Conservation (phyloP, 2,888 invertebrate species). For the Tetanocera ferruginea region DNA sequence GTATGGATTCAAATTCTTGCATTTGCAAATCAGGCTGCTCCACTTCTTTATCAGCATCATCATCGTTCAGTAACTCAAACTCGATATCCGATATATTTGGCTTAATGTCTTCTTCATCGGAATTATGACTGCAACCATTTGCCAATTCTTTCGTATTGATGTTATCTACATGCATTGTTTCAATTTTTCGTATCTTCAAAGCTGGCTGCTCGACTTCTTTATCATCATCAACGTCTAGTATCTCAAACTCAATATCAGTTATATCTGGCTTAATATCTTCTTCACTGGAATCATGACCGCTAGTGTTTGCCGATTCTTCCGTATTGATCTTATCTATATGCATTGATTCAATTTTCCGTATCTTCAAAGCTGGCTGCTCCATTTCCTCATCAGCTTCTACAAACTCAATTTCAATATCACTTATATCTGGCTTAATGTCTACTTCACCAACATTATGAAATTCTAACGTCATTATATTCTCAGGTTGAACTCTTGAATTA, state of each 20-base stretch:
- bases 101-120: conserved; percentile 44
- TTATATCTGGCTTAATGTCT: conserved; percentile 16
- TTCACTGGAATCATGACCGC: conserved; percentile 51
- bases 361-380: conserved; percentile 52
- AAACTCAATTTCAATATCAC: conserved; percentile 32
- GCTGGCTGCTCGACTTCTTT: conserved; percentile 47
- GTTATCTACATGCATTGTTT: conserved; percentile 38
- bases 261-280: conserved; percentile 22
- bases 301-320: conserved; percentile 29
- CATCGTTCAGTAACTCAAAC: conserved; percentile 37
- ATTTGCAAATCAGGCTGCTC: conserved; percentile 54
- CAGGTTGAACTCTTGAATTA: background rate
- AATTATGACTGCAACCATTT: conserved; percentile 49
- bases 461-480: background rate
- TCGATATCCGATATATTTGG: conserved; percentile 23
- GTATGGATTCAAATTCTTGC: conserved; percentile 54
- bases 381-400: conserved; percentile 46
- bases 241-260: conserved; percentile 30
- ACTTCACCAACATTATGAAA: background rate
- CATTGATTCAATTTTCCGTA: conserved; percentile 56
- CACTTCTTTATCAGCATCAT: conserved; percentile 51
- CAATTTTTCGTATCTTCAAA: conserved; percentile 58
- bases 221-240: conserved; percentile 44
- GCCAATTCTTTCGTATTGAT: background rate
- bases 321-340: too few species aligned